phyloP scores from a whole-genome alignment of 2,113 vertebrate genomes.

The Dromas ardeola region DNA sequence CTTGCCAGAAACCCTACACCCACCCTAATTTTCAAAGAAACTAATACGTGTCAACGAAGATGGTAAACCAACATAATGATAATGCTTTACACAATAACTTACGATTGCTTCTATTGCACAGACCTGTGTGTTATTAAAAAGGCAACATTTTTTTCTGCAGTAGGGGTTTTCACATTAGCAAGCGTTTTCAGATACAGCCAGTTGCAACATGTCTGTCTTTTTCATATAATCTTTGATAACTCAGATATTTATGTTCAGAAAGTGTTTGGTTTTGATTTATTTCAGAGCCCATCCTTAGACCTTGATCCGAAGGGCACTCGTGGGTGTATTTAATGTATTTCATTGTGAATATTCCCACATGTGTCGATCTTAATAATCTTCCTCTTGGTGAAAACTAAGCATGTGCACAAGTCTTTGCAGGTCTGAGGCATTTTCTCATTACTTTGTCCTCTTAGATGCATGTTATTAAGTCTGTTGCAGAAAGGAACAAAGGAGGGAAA shows the following conservation, averaged over 20 bases:
- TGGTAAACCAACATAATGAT: not conserved
- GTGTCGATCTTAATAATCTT: not conserved
- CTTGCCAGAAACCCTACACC: rapidly evolving
- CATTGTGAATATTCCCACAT: slow-evolving; percentile 18
- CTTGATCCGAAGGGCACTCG: not conserved
- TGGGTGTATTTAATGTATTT: slow-evolving; percentile 2
- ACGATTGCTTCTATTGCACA: not conserved
- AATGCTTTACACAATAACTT: not conserved
- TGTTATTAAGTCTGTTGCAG: not conserved
- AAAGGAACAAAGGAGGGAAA: not conserved
- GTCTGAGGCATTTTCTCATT: not conserved
- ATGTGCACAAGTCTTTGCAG: not conserved
- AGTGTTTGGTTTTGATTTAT: not conserved
- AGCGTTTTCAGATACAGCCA: not conserved
- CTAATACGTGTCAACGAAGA: not conserved
- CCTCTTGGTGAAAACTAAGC: not conserved
- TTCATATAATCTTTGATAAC: not conserved
- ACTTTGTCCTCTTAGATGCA: not conserved
- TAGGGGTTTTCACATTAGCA: not conserved
- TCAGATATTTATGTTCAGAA: slow-evolving; percentile 6
- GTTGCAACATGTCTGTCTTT: not conserved
- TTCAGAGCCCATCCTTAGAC: not conserved
- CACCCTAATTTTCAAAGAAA: not conserved
- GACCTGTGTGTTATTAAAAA: not conserved
- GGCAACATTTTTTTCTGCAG: not conserved